Evolutionary conservation across 53 echinoderm and acorn worm genomes (phyloP).

Genomic region (Crossaster papposus): DNA sequence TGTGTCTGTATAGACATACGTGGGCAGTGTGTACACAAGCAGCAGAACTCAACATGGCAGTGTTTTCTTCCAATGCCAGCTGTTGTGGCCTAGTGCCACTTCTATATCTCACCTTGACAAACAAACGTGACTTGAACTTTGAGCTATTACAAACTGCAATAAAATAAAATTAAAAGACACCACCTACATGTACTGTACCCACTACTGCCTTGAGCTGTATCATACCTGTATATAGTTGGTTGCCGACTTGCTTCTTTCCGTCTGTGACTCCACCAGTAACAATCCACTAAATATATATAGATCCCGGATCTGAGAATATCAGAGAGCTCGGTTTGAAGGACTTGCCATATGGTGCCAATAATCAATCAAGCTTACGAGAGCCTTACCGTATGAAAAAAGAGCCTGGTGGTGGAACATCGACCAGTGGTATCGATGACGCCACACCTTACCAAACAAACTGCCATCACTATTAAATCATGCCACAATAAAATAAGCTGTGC

Average conservation of each 20-base stretch:
- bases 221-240: background rate
- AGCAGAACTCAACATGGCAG: constrained; percentile 14
- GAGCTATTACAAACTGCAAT: constrained; percentile 56
- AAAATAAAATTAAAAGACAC: constrained; percentile 3
- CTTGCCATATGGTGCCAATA: constrained; percentile 63
- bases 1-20: constrained; percentile 41
- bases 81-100: constrained; percentile 53
- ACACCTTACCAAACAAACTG: constrained; percentile 44
- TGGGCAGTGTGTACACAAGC: constrained; percentile 31
- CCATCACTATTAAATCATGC: constrained; percentile 30
- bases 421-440: constrained; percentile 47
- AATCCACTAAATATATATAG: constrained; percentile 21
- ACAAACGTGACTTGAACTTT: constrained; percentile 86
- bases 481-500: constrained; percentile 11
- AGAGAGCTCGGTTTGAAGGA: constrained; percentile 56
- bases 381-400: constrained; percentile 28
- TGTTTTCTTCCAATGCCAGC: constrained; percentile 46
- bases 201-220: constrained; percentile 13
- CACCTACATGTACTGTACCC: constrained; percentile 17
- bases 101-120: constrained; percentile 69
- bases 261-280: background rate
- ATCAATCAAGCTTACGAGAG: constrained; percentile 65
- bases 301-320: constrained; percentile 64
- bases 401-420: constrained; percentile 56
- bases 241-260: constrained; percentile 9